phyloP scores from a whole-genome alignment of 2,113 vertebrate species.

The Pipra filicauda region DNA sequence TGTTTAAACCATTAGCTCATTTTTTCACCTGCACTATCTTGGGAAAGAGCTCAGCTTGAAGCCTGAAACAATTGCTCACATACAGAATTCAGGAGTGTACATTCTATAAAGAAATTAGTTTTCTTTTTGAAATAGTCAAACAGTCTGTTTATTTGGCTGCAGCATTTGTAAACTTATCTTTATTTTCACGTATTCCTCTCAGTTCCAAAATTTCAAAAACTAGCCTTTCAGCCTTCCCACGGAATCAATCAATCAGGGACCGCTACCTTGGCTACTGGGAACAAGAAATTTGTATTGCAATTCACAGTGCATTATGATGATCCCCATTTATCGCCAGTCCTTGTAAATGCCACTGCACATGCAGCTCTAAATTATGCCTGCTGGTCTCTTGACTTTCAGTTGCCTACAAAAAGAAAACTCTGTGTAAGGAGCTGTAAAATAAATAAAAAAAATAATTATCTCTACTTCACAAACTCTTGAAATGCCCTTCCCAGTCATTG shows the following conservation, averaged over 20 bases:
- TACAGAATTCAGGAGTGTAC: background rate
- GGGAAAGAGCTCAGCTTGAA: conserved; percentile 55
- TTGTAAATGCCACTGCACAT: background rate
- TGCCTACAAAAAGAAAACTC: background rate
- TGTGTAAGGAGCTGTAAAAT: background rate
- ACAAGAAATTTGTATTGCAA: background rate
- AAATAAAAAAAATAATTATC: background rate
- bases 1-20: conserved; percentile 81
- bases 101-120: background rate
- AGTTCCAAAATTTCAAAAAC: conserved; percentile 4
- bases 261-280: background rate
- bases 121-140: background rate
- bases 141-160: background rate
- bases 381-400: background rate
- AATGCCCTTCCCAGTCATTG: background rate
- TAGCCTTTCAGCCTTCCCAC: background rate
- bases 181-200: background rate
- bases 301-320: conserved; percentile 44
- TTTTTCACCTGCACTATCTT: conserved; percentile 70
- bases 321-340: conserved; percentile 38
- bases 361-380: conserved; percentile 3
- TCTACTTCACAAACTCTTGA: background rate
- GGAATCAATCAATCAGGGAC: conserved; percentile 38
- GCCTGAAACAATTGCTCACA: conserved; percentile 27
- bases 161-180: conserved; percentile 48